Percentiles rank a stretch among this genome's conserved stretches.
These are phyloP conservation scores for Sylvia atricapilla DNA, from an alignment of 2,113 vertebrate genomes.

Conservation along the genomic window DNA sequence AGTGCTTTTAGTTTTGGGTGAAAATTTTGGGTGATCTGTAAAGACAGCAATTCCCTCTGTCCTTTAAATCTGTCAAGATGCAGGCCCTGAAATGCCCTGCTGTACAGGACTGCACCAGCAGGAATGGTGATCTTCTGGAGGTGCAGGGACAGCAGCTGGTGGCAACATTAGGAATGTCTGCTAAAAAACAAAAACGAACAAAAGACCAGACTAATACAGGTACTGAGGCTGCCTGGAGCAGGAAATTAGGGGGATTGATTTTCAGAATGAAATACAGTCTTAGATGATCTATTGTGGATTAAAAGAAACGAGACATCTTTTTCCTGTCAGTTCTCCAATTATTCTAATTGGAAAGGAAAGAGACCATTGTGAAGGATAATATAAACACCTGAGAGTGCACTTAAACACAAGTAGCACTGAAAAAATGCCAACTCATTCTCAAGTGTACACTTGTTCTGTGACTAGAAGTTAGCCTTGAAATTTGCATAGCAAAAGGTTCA, in stretches of 20 bases:
- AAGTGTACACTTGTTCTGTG: conserved; percentile 45
- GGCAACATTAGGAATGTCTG: neutral
- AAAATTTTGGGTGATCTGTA: neutral
- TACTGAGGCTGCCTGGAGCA: neutral
- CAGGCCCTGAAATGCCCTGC: neutral
- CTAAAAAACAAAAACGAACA: neutral
- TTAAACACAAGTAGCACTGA: conserved; percentile 52
- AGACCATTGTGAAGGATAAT: conserved; percentile 42
- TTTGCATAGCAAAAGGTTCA: conserved; percentile 72
- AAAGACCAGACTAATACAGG: neutral
- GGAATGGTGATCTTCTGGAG: neutral
- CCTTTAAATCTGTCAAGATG: neutral
- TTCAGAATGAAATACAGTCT: neutral
- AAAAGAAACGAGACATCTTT: conserved; percentile 2
- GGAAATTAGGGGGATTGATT: neutral
- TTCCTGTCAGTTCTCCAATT: conserved; percentile 38
- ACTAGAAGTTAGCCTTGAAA: conserved; percentile 65
- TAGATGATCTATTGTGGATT: neutral
- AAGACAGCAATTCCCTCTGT: accelerated
- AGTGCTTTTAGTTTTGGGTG: neutral
- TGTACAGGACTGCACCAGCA: neutral
- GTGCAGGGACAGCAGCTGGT: neutral
- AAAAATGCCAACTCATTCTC: conserved; percentile 43
- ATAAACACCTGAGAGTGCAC: conserved; percentile 60
- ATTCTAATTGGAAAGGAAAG: conserved; percentile 61